Evolutionary conservation across 1,140 invertebrate genomes (phyloP).

Genomic region (Hyles euphorbiae): DNA sequence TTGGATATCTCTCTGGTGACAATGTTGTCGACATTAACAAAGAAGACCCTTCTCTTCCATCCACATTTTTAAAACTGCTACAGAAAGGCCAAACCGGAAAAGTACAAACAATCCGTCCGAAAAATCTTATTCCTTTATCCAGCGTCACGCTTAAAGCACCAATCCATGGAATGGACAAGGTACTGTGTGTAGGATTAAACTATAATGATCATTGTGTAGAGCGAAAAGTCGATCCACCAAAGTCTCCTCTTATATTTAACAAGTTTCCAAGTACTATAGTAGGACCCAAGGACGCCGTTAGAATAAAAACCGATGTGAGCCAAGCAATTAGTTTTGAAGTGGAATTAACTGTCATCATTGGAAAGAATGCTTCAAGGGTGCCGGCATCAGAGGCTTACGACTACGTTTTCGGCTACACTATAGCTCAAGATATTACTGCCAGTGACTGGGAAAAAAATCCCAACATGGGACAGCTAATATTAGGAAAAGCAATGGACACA

Average conservation of each 20-base stretch:
- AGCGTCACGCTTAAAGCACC: constrained; percentile 64
- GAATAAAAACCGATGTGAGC: constrained; percentile 29
- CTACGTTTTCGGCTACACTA: constrained; percentile 89
- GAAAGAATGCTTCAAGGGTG: constrained; percentile 83
- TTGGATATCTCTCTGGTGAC: constrained; percentile 18
- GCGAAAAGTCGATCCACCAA: constrained; percentile 76
- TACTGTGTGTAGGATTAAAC: constrained; percentile 80
- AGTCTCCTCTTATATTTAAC: constrained; percentile 78
- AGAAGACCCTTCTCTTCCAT: constrained; percentile 22
- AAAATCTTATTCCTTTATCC: constrained; percentile 25
- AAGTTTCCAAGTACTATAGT: constrained; percentile 83
- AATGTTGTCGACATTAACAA: constrained; percentile 31
- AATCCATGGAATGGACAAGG: constrained; percentile 77
- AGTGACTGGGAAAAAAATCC: constrained; percentile 87
- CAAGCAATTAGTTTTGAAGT: constrained; percentile 87
- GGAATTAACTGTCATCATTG: constrained; percentile 89
- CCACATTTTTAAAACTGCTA: constrained; percentile 29
- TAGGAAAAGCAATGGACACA: constrained; percentile 83
- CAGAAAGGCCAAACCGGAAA: constrained; percentile 12
- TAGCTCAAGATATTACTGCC: constrained; percentile 87
- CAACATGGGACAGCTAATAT: constrained; percentile 87
- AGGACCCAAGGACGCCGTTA: constrained; percentile 82
- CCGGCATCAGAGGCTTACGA: constrained; percentile 80
- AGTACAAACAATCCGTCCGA: constrained; percentile 11
- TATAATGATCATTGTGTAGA: constrained; percentile 80